A percentile compares a stretch with the other conserved stretches of the same genome.
phyloP scores from a whole-genome alignment of 2,113 vertebrate genomes.

The Cryptomyrus ogoouensis region DNA sequence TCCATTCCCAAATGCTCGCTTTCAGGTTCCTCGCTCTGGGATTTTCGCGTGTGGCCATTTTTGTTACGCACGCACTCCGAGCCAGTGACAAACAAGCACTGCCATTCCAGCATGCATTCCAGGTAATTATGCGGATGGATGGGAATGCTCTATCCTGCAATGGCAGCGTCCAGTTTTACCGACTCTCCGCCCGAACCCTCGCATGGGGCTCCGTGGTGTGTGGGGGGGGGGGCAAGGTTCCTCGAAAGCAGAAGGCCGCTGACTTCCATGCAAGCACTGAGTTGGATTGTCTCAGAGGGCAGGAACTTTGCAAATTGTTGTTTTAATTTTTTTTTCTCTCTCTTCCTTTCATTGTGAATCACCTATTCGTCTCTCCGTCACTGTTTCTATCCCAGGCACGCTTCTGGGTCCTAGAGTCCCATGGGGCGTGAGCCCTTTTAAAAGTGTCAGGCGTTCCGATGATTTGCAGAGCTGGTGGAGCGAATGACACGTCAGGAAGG shows the following conservation, averaged over 20 bases:
- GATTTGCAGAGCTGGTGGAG: background rate
- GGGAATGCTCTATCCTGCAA: background rate
- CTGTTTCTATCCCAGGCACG: background rate
- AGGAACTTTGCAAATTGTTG: background rate
- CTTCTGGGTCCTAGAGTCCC: background rate
- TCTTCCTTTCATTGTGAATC: background rate
- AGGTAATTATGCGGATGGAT: conserved; percentile 26
- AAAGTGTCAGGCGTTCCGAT: background rate
- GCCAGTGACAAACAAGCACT: background rate
- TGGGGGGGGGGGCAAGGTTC: background rate
- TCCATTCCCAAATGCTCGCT: background rate
- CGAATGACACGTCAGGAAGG: background rate
- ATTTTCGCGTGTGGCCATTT: background rate
- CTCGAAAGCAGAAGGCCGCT: background rate
- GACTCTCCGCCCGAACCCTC: background rate
- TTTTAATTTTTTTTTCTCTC: background rate
- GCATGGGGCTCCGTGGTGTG: background rate
- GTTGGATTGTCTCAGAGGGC: background rate
- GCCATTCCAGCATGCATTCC: conserved; percentile 12
- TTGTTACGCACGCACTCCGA: background rate
- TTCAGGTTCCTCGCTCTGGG: background rate
- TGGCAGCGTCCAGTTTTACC: background rate
- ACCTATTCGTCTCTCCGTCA: background rate
- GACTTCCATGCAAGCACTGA: background rate
- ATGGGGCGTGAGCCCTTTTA: background rate